A percentile compares a stretch with the other conserved stretches of the same genome.
Evolutionary conservation across 2,888 invertebrate genomes (phyloP).

Genomic region (Volucella inflata): DNA sequence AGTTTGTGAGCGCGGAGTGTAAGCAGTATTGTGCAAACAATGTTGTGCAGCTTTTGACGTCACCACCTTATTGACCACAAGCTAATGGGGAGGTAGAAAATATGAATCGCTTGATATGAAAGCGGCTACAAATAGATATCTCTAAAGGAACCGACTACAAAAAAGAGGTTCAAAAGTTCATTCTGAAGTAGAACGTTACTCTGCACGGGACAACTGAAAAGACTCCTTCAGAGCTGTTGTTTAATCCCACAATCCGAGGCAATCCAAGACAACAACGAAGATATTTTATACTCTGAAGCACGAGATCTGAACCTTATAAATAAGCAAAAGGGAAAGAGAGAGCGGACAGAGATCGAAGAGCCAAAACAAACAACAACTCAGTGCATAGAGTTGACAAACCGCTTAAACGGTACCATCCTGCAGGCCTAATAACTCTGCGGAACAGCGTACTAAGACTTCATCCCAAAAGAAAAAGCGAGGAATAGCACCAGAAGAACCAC

Average conservation of each 20-base stretch:
- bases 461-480: too few relatives aligned
- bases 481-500: too few relatives aligned
- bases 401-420: too few relatives aligned
- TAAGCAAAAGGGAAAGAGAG: slow-evolving; percentile 62
- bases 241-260: slow-evolving; percentile 33
- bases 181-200: too few relatives aligned
- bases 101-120: slow-evolving; percentile 16
- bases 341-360: slow-evolving; percentile 40
- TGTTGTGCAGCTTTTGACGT: neutral
- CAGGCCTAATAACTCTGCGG: too few relatives aligned
- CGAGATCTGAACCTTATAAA: slow-evolving; percentile 45
- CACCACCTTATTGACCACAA: slow-evolving; percentile 27
- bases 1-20: slow-evolving; percentile 38
- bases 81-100: slow-evolving; percentile 28
- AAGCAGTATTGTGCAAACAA: slow-evolving; percentile 3
- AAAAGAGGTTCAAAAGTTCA: too few relatives aligned
- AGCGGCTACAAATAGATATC: slow-evolving; percentile 53
- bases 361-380: too few relatives aligned
- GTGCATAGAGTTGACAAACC: too few relatives aligned
- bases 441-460: too few relatives aligned
- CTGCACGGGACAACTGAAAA: slow-evolving; percentile 49
- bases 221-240: slow-evolving; percentile 42
- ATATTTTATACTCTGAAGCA: slow-evolving; percentile 42
- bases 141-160: too few relatives aligned
- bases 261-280: slow-evolving; percentile 20